Base-by-base conservation (phyloP, 2,888 invertebrate species). In the Meliscaeva auricollis region DNA sequence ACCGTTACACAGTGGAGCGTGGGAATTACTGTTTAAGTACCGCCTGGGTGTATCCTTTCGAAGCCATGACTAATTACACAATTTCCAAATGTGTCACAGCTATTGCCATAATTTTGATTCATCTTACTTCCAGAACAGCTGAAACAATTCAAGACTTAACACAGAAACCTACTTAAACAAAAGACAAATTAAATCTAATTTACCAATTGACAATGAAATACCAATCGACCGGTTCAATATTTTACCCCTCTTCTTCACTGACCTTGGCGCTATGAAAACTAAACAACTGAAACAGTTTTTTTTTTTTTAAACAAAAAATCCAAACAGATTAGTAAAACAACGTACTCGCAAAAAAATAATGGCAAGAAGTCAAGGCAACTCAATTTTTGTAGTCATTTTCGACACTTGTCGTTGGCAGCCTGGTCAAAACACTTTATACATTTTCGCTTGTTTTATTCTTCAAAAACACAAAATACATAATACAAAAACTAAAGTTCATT, bases 341-440 rank as follows among this genome's bases (percentile, higher is more conserved):
- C 73, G 78, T 74, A 69, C 81, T 76, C 73, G 30, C 73, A 52
- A 41, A 83, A 80, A 73, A 83, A 74, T 48, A 46, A 74, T 83
- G 78, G 83, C 83, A 73, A 74, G 20, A 35, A 78, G 73, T 83
- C 83, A 83, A 78, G 83, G 83, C 78, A 50, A 62, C 74, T 83
- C 83, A 50, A 66, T 50, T 50, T 50, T 6, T 22, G 1, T 32
- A 78, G 54, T 46, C 32, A 66, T 54, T 46, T 13, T 13, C 35
- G 73, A 78, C 83, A 78, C 78, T 83, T 83, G 78, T 78, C 69
- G 78, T 74, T 83, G 83, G 83, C 83, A 78, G 54, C 46, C 30
- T 48, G 54, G 78, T 83, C 68, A 83, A 68, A 83, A 74, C 41
- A 69, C 35, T 41, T 52, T 66, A 66, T 50, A 50, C n/a, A 66